A percentile compares a stretch with the other conserved stretches of the same genome.
Conservation (phyloP, 1,140 invertebrate species). For the Samia ricini region DNA sequence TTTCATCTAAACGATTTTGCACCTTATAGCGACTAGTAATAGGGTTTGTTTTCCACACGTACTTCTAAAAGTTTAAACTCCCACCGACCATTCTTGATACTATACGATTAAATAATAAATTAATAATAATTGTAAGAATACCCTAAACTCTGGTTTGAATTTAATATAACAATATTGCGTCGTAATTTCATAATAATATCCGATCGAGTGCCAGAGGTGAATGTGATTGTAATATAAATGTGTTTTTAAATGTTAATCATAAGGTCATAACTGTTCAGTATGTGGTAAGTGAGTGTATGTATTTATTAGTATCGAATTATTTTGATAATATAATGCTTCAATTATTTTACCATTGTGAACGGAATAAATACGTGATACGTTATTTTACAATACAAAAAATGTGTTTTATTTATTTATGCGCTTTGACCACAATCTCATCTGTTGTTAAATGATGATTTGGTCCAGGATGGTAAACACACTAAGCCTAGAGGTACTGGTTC, state of each 20-base stretch:
- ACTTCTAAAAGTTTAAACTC: too few relatives aligned
- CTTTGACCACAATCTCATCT: too few relatives aligned
- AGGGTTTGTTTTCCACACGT: too few relatives aligned
- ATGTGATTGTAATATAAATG: constrained; percentile 65
- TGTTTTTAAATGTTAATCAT: constrained; percentile 42
- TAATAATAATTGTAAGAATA: too few relatives aligned
- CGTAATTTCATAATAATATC: too few relatives aligned
- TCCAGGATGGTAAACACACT: too few relatives aligned
- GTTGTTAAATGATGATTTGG: too few relatives aligned
- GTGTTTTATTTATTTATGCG: constrained; percentile 39
- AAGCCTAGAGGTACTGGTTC: too few relatives aligned
- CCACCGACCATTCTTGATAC: too few relatives aligned
- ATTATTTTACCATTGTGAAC: constrained; percentile 45
- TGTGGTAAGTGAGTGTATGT: constrained; percentile 48
- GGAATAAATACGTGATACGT: constrained; percentile 58
- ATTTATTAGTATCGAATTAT: constrained; percentile 22
- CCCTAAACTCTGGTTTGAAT: background rate
- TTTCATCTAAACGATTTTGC: too few relatives aligned
- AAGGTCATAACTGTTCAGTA: constrained; percentile 43
- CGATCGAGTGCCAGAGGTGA: constrained; percentile 69
- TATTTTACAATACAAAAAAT: constrained; percentile 59
- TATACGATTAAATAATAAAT: too few relatives aligned
- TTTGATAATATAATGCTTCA: constrained; percentile 45
- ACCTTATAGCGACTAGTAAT: too few relatives aligned
- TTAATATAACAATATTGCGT: constrained; percentile 37